Conservation (phyloP, 2,797 vertebrate genomes). For the Ispidina lecontei region DNA sequence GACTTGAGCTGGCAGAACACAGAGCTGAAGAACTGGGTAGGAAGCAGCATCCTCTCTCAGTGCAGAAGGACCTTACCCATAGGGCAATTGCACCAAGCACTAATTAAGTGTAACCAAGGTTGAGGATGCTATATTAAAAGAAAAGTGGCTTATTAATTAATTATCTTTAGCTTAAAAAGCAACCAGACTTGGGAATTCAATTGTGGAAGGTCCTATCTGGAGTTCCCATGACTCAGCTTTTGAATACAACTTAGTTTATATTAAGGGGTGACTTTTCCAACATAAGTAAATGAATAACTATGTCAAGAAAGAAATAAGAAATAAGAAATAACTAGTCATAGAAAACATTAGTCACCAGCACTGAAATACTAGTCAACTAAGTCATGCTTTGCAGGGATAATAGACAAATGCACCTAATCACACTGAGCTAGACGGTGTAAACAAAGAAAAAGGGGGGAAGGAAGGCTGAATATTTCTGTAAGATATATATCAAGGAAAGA, state of each 20-base stretch:
- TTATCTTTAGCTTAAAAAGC: not conserved
- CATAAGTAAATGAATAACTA: not conserved
- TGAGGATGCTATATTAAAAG: not conserved
- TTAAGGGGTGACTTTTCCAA: not conserved
- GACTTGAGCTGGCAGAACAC: not conserved
- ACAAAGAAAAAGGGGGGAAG: not conserved
- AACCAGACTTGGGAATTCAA: not conserved
- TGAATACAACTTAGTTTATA: not conserved
- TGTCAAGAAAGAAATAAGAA: not conserved
- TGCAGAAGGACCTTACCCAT: not conserved
- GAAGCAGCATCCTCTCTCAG: not conserved
- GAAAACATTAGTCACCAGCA: conserved; percentile 7
- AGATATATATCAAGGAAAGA: not conserved
- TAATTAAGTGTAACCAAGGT: not conserved
- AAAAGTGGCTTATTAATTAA: not conserved
- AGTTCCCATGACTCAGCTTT: not conserved
- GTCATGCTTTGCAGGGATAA: not conserved
- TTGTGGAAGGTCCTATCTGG: not conserved
- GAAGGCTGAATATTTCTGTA: not conserved
- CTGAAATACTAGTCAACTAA: not conserved
- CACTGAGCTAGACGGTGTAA: not conserved
- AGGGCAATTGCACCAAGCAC: accelerated
- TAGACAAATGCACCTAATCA: not conserved
- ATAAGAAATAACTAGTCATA: not conserved
- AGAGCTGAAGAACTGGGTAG: not conserved